Conservation (phyloP, 35 echinoderm and acorn worm species). For the Heliocidaris erythrogramma region DNA sequence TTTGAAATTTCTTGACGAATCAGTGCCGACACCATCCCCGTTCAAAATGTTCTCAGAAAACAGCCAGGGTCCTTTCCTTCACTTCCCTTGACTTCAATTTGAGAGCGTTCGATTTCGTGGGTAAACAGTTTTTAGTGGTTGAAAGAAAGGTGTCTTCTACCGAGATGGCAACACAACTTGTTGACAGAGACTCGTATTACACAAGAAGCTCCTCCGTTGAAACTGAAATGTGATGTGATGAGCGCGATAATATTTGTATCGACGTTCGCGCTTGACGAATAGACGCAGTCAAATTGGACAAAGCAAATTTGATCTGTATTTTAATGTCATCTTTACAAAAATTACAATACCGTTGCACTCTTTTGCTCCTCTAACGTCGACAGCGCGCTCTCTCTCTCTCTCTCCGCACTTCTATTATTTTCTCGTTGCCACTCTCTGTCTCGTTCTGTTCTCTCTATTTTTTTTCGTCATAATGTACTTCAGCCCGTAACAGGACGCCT, state of each 20-base stretch:
- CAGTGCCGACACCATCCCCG: too few species aligned
- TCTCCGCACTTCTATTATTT: neutral
- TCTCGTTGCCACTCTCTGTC: neutral
- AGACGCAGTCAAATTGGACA: neutral
- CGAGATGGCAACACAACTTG: neutral
- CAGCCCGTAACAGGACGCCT: too few species aligned
- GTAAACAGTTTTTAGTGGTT: neutral
- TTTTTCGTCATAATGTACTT: too few species aligned
- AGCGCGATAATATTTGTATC: neutral
- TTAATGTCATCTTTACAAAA: neutral
- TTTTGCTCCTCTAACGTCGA: neutral
- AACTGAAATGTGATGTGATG: neutral
- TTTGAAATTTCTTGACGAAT: too few species aligned
- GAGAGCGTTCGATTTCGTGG: neutral
- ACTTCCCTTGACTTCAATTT: neutral
- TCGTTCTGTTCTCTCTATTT: neutral
- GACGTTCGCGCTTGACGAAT: neutral
- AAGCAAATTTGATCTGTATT: neutral
- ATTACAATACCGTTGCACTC: neutral
- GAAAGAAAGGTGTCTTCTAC: neutral
- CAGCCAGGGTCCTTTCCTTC: neutral
- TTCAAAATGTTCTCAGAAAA: too few species aligned
- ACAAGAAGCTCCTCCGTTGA: neutral
- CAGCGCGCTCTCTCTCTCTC: neutral
- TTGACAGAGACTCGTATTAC: conserved; percentile 3